Conservation (phyloP, 2,888 invertebrate species). For the Chymomyza amoena region DNA sequence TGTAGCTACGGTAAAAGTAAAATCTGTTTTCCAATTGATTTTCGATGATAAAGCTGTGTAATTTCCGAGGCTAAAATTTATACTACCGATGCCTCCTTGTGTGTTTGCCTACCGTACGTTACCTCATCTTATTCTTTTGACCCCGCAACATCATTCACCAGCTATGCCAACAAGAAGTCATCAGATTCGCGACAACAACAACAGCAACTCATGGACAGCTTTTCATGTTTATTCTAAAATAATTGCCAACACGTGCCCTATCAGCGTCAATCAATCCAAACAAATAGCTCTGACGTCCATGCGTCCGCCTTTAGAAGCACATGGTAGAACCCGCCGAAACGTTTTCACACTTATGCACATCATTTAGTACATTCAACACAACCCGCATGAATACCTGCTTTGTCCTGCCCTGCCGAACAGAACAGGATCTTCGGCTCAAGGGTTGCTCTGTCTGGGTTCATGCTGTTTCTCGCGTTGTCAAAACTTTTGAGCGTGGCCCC, state of each 20-base stretch:
- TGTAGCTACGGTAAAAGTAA: too few relatives aligned
- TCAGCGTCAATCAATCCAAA: constrained; percentile 70
- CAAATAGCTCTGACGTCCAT: constrained; percentile 19
- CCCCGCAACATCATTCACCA: neutral
- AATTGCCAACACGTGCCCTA: constrained; percentile 76
- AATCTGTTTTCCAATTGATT: too few relatives aligned
- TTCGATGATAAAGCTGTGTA: neutral
- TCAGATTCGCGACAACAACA: constrained; percentile 36
- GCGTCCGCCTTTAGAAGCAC: constrained; percentile 3
- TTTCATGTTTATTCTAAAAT: constrained; percentile 66
- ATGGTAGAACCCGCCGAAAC: constrained; percentile 29
- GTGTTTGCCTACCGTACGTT: neutral
- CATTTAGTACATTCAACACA: constrained; percentile 53
- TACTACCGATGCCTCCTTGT: neutral
- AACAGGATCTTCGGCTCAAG: neutral
- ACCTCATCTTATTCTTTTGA: neutral
- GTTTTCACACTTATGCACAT: constrained; percentile 65
- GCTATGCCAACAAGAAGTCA: constrained; percentile 35
- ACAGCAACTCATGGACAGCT: constrained; percentile 13
- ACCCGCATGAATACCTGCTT: constrained; percentile 54
- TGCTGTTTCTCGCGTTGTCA: constrained; percentile 14
- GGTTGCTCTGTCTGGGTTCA: neutral
- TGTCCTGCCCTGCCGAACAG: constrained; percentile 24
- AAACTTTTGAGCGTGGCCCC: constrained; percentile 6
- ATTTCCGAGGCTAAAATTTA: neutral